Evolutionary conservation across 1,140 invertebrate species (phyloP).

Genomic region (Cotesia glomerata): DNA sequence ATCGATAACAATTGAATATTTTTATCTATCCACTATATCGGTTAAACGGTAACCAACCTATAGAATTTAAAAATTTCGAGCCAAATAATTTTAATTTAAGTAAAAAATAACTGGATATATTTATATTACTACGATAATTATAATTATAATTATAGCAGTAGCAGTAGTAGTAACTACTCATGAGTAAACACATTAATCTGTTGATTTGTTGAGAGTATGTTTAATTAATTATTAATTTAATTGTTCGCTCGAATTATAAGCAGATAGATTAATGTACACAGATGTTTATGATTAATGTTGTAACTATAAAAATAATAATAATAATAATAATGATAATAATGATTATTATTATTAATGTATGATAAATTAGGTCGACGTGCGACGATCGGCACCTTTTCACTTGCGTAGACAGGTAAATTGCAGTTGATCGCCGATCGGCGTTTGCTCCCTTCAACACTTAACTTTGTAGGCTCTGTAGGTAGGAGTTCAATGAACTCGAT

Average conservation of each 20-base stretch:
- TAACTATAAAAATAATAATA: not conserved
- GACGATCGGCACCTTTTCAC: not conserved
- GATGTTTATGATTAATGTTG: not conserved
- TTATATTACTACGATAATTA: too few relatives aligned
- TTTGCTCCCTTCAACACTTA: constrained; percentile 1
- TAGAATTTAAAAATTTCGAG: too few relatives aligned
- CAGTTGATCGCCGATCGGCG: not conserved
- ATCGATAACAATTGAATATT: not conserved
- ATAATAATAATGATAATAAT: not conserved
- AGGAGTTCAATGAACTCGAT: constrained; percentile 10
- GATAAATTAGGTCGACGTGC: constrained; percentile 14
- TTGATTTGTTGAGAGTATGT: too few relatives aligned
- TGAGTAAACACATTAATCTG: too few relatives aligned
- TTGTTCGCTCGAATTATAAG: too few relatives aligned
- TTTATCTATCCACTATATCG: too few relatives aligned
- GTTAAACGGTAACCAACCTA: too few relatives aligned
- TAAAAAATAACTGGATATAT: too few relatives aligned
- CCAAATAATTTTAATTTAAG: too few relatives aligned
- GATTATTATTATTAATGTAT: not conserved
- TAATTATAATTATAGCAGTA: too few relatives aligned
- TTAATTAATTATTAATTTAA: too few relatives aligned
- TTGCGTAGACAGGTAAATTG: not conserved
- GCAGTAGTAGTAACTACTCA: too few relatives aligned
- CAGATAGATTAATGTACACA: not conserved
- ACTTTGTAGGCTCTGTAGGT: not conserved